Conservation (phyloP, 2,888 invertebrate species). For the Drosophila koepferae region DNA sequence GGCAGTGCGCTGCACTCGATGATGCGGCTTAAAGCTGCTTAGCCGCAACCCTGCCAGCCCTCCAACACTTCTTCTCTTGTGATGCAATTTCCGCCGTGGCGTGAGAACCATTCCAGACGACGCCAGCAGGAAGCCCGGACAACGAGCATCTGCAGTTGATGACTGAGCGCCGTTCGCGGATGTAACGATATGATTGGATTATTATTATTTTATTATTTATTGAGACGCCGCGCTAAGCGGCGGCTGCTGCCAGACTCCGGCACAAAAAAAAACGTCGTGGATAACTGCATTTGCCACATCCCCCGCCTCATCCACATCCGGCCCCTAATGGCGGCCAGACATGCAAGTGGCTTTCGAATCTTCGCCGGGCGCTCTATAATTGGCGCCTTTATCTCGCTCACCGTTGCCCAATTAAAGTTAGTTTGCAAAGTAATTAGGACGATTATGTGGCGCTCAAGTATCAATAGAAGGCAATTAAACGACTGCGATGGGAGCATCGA, state of each 20-base stretch:
- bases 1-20: constrained; percentile 55
- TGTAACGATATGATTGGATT: constrained; percentile 83
- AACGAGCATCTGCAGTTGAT: constrained; percentile 45
- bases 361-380: constrained; percentile 54
- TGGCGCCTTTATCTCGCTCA: constrained; percentile 70
- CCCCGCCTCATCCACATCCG: background rate
- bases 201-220: constrained; percentile 83
- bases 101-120: constrained; percentile 18
- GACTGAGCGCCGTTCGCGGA: constrained; percentile 70
- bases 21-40: constrained; percentile 78
- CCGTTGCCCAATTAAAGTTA: constrained; percentile 74
- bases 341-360: constrained; percentile 62
- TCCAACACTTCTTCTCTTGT: constrained; percentile 28
- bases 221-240: constrained; percentile 69
- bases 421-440: constrained; percentile 78
- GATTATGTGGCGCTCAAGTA: constrained; percentile 79
- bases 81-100: constrained; percentile 77
- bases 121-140: constrained; percentile 14
- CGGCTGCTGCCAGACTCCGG: constrained; percentile 18
- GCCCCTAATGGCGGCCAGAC: constrained; percentile 62
- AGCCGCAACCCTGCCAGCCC: constrained; percentile 34
- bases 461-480: constrained; percentile 76
- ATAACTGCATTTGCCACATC: constrained; percentile 21
- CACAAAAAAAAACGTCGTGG: constrained; percentile 8
- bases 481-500: constrained; percentile 50